Evolutionary conservation across 2,888 invertebrate species (phyloP).

Genomic region (Didymodactylos carnosus): DNA sequence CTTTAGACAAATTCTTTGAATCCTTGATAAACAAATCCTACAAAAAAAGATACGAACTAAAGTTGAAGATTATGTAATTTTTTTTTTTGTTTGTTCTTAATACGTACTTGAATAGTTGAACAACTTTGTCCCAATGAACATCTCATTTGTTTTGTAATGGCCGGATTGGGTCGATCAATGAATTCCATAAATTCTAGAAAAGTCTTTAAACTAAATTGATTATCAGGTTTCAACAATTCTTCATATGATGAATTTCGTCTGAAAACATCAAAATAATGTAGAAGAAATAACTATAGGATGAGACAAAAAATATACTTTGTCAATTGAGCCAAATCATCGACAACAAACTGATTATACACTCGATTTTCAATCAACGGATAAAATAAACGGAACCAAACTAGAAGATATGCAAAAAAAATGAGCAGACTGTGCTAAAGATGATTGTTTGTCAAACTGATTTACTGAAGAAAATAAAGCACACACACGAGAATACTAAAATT

Average conservation of each 20-base stretch:
- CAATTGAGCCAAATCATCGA: not conserved
- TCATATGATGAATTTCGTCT: not conserved
- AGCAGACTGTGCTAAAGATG: not conserved
- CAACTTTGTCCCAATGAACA: not conserved
- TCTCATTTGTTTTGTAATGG: not conserved
- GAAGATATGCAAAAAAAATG: not conserved
- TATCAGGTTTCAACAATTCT: not conserved
- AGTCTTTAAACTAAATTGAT: not conserved
- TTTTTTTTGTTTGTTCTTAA: too few species aligned
- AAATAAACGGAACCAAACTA: not conserved
- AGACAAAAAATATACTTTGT: not conserved
- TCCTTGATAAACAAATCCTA: not conserved
- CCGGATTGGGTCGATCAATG: not conserved
- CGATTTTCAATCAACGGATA: not conserved
- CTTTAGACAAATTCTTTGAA: not conserved
- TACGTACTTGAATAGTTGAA: not conserved
- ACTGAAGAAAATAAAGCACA: too few species aligned
- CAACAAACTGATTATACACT: not conserved
- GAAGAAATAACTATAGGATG: not conserved
- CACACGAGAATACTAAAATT: too few species aligned
- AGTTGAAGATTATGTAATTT: not conserved
- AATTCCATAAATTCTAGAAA: not conserved
- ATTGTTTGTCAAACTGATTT: too few species aligned
- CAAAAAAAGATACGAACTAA: not conserved
- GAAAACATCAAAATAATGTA: too few species aligned